phyloP scores from a whole-genome alignment of 2,113 vertebrate genomes.

The Solea senegalensis region DNA sequence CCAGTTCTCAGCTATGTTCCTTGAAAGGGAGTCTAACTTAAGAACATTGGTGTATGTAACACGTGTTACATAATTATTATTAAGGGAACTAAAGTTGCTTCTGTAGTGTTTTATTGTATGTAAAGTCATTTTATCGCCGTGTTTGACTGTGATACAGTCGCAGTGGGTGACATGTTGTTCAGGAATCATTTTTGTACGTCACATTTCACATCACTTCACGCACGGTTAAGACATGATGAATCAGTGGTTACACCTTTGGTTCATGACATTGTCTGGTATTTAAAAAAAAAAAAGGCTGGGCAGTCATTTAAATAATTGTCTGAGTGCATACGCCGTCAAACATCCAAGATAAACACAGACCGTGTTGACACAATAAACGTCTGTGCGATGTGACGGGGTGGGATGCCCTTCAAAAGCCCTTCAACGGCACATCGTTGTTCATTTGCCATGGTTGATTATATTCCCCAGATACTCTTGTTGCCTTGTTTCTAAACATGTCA shows the following conservation, averaged over 20 bases:
- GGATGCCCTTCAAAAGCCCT: conserved; percentile 26
- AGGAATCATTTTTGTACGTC: background rate
- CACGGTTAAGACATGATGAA: conserved; percentile 47
- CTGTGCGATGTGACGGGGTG: background rate
- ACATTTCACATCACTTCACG: conserved; percentile 25
- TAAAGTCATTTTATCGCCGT: background rate
- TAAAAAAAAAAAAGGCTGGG: conserved; percentile 14
- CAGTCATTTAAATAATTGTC: conserved; percentile 38
- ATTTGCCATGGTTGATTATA: no score
- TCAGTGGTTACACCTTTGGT: conserved; percentile 61
- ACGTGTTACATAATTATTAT: background rate
- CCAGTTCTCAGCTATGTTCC: conserved; percentile 59
- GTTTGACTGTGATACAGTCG: background rate
- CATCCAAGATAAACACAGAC: conserved; percentile 53
- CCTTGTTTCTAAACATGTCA: no score
- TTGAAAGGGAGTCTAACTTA: background rate
- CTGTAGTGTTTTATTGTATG: background rate
- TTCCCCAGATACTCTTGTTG: no score
- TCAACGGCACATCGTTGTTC: background rate
- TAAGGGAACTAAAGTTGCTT: background rate
- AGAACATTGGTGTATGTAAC: background rate
- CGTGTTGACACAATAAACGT: conserved; percentile 60
- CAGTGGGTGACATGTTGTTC: background rate
- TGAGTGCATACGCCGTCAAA: background rate
- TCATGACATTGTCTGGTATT: conserved; percentile 27